Evolutionary conservation across 2,888 invertebrate genomes (phyloP), one percentile per base, ranked within the genome.

Genomic region (Drosophila algonquin): DNA sequence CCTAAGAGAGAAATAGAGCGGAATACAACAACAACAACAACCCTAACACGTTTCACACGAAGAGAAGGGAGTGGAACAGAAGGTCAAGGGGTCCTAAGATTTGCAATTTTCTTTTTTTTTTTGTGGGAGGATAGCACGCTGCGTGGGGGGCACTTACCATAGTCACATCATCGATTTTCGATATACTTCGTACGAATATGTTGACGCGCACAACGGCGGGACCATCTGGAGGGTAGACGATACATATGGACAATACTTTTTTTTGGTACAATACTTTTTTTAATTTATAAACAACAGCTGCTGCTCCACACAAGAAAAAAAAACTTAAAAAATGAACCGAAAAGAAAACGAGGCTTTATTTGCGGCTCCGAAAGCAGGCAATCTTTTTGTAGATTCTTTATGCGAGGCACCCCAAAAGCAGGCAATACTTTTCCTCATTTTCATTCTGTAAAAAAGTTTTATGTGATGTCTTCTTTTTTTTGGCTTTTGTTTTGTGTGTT

Each of bases 181-280:
- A 97, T 95, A 98, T 97, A 96, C 98, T 98, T 95, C 98, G 95
- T 94, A 98, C 97, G 96, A 97, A 97, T 94, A 98, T 97, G 96
- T 98, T 98, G 95, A 98, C 98, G 94, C 95, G 95, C 93, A 98
- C 98, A 94, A 97, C 95, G 93, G 98, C 97, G 93, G 98, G 97
- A 93, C 98, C 98, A 96, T 97, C 97, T 95, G 89, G 79, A 88
- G 84, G 76, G 80, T 79, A 81, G 73, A 76, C 75, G 55, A 59
- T 71, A 72, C 61, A 76, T 80, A 83, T 64, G 71, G 56, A 71
- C 73, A 63, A 40, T 67, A 63, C 52, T 67, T 76, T 80, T 79
- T 80, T 78, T 83, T 86, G 79, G 76, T 73, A 80, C 74, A 81
- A 78, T 73, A 58, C 51, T 56, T 68, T 67, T 68, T 63, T 67